Conservation (phyloP, 1,140 invertebrate genomes). For the Lordiphosa stackelbergi region DNA sequence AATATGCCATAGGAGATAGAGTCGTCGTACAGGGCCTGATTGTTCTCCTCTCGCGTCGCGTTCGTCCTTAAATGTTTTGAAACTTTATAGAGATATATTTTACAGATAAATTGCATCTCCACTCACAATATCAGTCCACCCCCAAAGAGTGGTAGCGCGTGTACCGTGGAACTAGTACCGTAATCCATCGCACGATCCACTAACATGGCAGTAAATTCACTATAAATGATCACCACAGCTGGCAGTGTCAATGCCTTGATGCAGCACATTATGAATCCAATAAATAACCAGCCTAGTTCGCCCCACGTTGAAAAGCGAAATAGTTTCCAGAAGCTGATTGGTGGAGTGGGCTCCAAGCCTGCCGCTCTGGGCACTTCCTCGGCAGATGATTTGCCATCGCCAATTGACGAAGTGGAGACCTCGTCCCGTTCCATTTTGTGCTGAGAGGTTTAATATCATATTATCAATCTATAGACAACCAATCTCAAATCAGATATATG, state of each 20-base stretch:
- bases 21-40: slow-evolving; percentile 81
- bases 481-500: slow-evolving; percentile 7
- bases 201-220: slow-evolving; percentile 83
- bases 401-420: slow-evolving; percentile 45
- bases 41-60: slow-evolving; percentile 79
- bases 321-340: slow-evolving; percentile 61
- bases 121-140: slow-evolving; percentile 80
- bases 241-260: slow-evolving; percentile 82
- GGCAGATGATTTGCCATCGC: slow-evolving; percentile 42
- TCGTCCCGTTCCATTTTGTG: slow-evolving; percentile 59
- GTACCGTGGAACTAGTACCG: slow-evolving; percentile 76
- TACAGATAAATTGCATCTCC: neutral
- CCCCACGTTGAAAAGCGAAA: slow-evolving; percentile 82
- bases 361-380: slow-evolving; percentile 48
- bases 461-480: slow-evolving; percentile 31
- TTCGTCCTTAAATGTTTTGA: slow-evolving; percentile 75
- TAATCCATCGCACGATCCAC: slow-evolving; percentile 78
- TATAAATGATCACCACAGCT: slow-evolving; percentile 84
- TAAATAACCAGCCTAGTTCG: slow-evolving; percentile 79
- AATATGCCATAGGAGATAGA: slow-evolving; percentile 83
- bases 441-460: slow-evolving; percentile 21
- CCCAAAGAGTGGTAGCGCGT: slow-evolving; percentile 77
- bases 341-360: slow-evolving; percentile 53
- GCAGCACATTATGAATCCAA: slow-evolving; percentile 80
- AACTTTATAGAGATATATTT: neutral